Evolutionary conservation across 2,888 invertebrate species (phyloP).

Genomic region (Bhutanitis thaidina): DNA sequence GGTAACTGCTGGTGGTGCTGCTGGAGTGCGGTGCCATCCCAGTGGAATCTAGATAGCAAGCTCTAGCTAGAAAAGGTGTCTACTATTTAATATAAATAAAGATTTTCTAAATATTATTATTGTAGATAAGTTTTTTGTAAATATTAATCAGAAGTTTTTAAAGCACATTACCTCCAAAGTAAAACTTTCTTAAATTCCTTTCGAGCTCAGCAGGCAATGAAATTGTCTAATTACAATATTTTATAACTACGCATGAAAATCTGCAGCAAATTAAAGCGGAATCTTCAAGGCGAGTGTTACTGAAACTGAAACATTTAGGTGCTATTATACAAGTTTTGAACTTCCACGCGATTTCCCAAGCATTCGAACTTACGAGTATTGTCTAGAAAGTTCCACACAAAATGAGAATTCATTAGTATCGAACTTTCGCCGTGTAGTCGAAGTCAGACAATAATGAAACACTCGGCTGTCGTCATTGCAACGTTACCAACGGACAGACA

Average conservation of each 20-base stretch:
- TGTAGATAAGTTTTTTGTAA: too few relatives aligned
- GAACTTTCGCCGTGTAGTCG: not conserved
- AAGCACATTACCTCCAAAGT: too few relatives aligned
- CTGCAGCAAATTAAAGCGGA: not conserved
- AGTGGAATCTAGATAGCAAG: too few relatives aligned
- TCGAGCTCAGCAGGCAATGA: not conserved
- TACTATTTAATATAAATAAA: too few relatives aligned
- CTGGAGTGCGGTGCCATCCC: too few relatives aligned
- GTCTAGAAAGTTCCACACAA: slow-evolving; percentile 1
- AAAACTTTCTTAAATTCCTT: not conserved
- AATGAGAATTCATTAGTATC: not conserved
- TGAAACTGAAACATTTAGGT: not conserved
- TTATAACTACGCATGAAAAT: not conserved
- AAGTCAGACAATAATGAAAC: slow-evolving; percentile 1
- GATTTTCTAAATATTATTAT: too few relatives aligned
- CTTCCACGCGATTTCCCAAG: slow-evolving; percentile 1
- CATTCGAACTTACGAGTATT: not conserved
- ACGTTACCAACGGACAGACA: not conserved
- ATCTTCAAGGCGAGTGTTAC: not conserved
- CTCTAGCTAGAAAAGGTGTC: too few relatives aligned
- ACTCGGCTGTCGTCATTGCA: not conserved
- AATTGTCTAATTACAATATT: not conserved
- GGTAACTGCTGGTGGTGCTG: too few relatives aligned
- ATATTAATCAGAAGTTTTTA: too few relatives aligned
- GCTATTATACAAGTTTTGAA: not conserved